These are phyloP conservation scores for Lysandra bellargus DNA, from an alignment of 2,888 invertebrate species.

Conservation along the genomic window DNA sequence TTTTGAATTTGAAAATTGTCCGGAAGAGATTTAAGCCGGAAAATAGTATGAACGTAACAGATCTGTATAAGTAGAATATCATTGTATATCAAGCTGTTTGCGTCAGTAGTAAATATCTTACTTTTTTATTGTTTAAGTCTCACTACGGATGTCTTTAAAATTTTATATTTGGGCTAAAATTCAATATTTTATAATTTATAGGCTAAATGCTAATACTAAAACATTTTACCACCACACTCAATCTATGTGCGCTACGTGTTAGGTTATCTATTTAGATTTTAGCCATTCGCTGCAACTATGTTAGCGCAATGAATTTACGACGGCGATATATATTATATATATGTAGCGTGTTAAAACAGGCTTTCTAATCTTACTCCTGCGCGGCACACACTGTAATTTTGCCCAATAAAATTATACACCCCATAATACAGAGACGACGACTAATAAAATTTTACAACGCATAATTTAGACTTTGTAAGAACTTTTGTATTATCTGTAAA, in stretches of 20 bases:
- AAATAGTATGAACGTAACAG: no score
- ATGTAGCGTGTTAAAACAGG: neutral
- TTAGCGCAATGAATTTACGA: neutral
- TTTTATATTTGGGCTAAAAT: no score
- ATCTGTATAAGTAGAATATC: no score
- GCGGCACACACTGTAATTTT: neutral
- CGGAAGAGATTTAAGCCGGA: no score
- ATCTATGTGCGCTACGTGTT: neutral
- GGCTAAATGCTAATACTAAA: neutral
- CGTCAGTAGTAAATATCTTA: no score
- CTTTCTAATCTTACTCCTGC: neutral
- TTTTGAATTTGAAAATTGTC: no score
- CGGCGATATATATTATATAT: neutral
- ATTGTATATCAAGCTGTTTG: no score
- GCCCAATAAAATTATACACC: constrained; percentile 18
- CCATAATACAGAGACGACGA: neutral
- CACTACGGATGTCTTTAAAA: neutral
- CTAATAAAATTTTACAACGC: constrained; percentile 6
- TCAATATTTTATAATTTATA: neutral
- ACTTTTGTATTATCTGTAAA: neutral
- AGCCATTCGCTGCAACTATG: neutral
- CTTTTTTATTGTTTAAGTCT: no score
- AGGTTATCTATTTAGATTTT: neutral
- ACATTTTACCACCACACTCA: neutral
- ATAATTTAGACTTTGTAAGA: constrained; percentile 4